A percentile compares a stretch with the other conserved stretches of the same genome.
Conservation (phyloP, 2,797 vertebrate species). For the Miichthys miiuy region DNA sequence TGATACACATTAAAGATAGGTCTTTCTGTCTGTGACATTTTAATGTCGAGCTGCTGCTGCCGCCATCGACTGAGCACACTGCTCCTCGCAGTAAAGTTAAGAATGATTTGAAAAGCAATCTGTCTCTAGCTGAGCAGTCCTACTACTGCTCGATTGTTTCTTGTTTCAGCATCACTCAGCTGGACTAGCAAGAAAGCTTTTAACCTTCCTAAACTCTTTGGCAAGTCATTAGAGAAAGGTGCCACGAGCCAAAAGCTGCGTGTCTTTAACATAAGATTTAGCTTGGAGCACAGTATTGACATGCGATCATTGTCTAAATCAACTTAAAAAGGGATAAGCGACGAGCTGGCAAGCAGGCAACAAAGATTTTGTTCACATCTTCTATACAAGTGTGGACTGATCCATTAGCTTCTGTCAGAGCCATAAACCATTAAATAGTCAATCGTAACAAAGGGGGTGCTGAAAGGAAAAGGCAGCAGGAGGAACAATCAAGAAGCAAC, state of each 20-base stretch:
- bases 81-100: slow-evolving; percentile 25
- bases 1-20: slow-evolving; percentile 7
- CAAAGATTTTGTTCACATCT: slow-evolving; percentile 50
- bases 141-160: slow-evolving; percentile 39
- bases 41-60: slow-evolving; percentile 19
- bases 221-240: slow-evolving; percentile 49
- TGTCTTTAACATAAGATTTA: slow-evolving; percentile 32
- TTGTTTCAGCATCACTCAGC: slow-evolving; percentile 32
- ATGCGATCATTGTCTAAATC: slow-evolving; percentile 56
- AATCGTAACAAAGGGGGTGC: slow-evolving; percentile 28
- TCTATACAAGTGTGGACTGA: slow-evolving; percentile 34
- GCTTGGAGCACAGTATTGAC: slow-evolving; percentile 42
- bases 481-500: slow-evolving; percentile 41
- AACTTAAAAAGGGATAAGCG: slow-evolving; percentile 52
- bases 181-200: slow-evolving; percentile 35
- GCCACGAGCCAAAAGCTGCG: slow-evolving; percentile 34
- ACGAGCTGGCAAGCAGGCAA: slow-evolving; percentile 34
- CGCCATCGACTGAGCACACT: slow-evolving; percentile 22
- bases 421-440: slow-evolving; percentile 61
- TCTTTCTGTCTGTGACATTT: slow-evolving; percentile 25
- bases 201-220: slow-evolving; percentile 47
- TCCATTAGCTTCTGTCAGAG: slow-evolving; percentile 51
- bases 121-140: slow-evolving; percentile 33
- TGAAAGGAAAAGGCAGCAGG: slow-evolving; percentile 24
- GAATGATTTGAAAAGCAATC: slow-evolving; percentile 54